Evolutionary conservation across 1,140 invertebrate genomes (phyloP).

Genomic region (Ptiloglossa arizonensis): DNA sequence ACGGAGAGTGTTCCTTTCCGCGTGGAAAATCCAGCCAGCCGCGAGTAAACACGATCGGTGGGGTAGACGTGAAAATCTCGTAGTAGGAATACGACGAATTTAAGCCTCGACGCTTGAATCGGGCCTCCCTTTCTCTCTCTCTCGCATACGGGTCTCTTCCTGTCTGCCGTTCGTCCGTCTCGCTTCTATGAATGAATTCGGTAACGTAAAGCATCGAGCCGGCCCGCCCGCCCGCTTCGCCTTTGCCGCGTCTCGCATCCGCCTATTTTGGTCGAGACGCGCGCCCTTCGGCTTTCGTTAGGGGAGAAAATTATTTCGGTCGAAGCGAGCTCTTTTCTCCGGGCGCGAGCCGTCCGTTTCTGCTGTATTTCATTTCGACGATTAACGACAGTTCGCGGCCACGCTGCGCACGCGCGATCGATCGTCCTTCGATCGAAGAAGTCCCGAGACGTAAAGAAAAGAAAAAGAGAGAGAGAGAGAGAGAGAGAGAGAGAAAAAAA

Average conservation of each 20-base stretch:
- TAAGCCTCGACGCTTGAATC: conserved; percentile 38
- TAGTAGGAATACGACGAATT: conserved; percentile 3
- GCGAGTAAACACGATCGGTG: background rate
- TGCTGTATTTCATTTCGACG: conserved; percentile 15
- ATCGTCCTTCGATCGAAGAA: background rate
- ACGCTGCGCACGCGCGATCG: background rate
- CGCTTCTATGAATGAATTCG: conserved; percentile 58
- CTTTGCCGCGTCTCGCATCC: conserved; percentile 26
- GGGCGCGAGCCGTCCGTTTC: background rate
- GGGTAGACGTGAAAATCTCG: background rate
- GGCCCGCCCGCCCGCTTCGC: background rate
- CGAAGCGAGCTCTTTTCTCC: conserved; percentile 40
- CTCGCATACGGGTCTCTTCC: conserved; percentile 35
- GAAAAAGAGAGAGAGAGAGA: no score
- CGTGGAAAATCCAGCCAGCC: background rate
- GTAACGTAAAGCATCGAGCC: conserved; percentile 47
- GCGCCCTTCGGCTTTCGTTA: conserved; percentile 58
- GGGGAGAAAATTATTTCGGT: conserved; percentile 70
- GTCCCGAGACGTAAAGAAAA: no score
- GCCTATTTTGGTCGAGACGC: conserved; percentile 65
- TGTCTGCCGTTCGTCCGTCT: conserved; percentile 25
- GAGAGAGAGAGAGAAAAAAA: no score
- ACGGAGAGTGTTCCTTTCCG: background rate
- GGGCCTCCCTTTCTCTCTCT: conserved; percentile 1
- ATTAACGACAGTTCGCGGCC: conserved; percentile 10